A percentile compares a stretch with the other conserved stretches of the same genome.
Evolutionary conservation across 2,888 invertebrate genomes (phyloP).

Genomic region (Platypus cylindrus): DNA sequence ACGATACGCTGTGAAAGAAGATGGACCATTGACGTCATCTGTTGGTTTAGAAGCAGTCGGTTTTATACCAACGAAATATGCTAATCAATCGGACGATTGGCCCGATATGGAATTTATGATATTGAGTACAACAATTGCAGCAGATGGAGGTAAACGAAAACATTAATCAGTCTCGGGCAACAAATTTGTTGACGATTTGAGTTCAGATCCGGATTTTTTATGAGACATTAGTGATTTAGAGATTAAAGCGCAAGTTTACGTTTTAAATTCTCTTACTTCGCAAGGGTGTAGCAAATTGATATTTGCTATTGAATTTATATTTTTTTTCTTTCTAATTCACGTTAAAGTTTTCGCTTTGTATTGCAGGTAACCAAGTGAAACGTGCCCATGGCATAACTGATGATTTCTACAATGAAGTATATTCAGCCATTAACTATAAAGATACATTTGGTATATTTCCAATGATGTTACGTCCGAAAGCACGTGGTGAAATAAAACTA

Average conservation of each 20-base stretch:
- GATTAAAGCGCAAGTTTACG: too few relatives aligned
- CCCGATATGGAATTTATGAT: slow-evolving; percentile 88
- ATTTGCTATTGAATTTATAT: too few relatives aligned
- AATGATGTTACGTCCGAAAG: slow-evolving; percentile 82
- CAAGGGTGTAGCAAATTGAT: too few relatives aligned
- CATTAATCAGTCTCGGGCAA: too few relatives aligned
- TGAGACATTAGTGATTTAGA: too few relatives aligned
- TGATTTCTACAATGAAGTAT: slow-evolving; percentile 68
- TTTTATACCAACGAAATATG: slow-evolving; percentile 80
- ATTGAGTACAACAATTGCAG: slow-evolving; percentile 67
- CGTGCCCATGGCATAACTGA: slow-evolving; percentile 70
- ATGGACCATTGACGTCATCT: slow-evolving; percentile 76
- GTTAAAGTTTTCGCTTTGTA: too few relatives aligned
- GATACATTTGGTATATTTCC: slow-evolving; percentile 76
- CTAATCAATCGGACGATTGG: slow-evolving; percentile 77
- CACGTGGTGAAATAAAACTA: slow-evolving; percentile 62
- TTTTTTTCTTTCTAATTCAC: too few relatives aligned
- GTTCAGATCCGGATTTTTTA: too few relatives aligned
- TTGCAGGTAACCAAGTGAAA: slow-evolving; percentile 45
- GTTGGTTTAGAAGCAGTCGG: slow-evolving; percentile 75
- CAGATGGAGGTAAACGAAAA: slow-evolving; percentile 66
- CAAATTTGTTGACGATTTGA: too few relatives aligned
- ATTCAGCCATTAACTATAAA: slow-evolving; percentile 53
- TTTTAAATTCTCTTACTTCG: too few relatives aligned
- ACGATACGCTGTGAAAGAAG: slow-evolving; percentile 72